These are phyloP conservation scores for Ornithoptera alexandrae DNA, from an alignment of 2,888 invertebrate species.

Conservation along the genomic window DNA sequence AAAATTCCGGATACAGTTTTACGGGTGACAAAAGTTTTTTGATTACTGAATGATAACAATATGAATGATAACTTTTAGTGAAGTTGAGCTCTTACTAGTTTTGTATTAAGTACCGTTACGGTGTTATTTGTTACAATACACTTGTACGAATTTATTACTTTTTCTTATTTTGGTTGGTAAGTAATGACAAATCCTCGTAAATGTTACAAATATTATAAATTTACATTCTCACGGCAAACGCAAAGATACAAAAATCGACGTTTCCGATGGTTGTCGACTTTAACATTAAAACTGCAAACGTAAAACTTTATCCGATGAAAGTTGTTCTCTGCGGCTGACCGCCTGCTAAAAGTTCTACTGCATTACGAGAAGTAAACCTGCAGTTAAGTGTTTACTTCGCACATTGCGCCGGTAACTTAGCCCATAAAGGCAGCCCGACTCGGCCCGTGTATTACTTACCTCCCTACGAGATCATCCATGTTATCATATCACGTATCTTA, in stretches of 20 bases:
- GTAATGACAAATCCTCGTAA: too few species aligned
- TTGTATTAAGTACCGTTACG: too few species aligned
- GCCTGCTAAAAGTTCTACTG: slow-evolving; percentile 59
- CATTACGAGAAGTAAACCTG: slow-evolving; percentile 70
- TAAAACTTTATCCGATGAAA: slow-evolving; percentile 60
- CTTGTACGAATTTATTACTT: too few species aligned
- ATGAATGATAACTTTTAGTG: too few species aligned
- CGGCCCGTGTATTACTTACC: slow-evolving; percentile 35
- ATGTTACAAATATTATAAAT: background rate
- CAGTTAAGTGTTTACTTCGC: slow-evolving; percentile 76
- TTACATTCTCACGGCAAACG: background rate
- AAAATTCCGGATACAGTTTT: too few species aligned
- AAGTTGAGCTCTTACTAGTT: too few species aligned
- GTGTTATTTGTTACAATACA: too few species aligned
- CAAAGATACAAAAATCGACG: slow-evolving; percentile 4
- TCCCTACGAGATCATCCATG: slow-evolving; percentile 28
- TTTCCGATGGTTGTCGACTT: slow-evolving; percentile 40
- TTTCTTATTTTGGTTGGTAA: too few species aligned
- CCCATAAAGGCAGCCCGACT: slow-evolving; percentile 45
- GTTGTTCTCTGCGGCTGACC: slow-evolving; percentile 58
- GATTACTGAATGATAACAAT: too few species aligned
- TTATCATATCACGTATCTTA: slow-evolving; percentile 28
- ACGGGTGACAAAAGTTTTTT: too few species aligned
- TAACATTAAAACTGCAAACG: slow-evolving; percentile 62
- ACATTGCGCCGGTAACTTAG: slow-evolving; percentile 43